Percentiles rank a stretch among this genome's conserved stretches.
phyloP scores from a whole-genome alignment of 2,888 invertebrate genomes.

The Keiferia lycopersicella region DNA sequence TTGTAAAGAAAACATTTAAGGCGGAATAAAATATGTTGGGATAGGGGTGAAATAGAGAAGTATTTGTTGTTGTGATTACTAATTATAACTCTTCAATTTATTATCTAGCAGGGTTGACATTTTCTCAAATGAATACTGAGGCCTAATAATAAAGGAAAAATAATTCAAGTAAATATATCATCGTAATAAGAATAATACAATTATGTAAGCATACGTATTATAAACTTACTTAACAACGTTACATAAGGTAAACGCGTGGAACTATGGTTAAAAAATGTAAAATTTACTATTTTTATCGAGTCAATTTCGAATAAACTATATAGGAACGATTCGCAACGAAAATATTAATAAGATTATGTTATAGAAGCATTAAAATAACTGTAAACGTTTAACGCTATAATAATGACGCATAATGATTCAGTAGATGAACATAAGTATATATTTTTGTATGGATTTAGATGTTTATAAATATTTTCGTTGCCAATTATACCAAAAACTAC shows the following conservation, averaged over 20 bases:
- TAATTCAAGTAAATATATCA: neutral
- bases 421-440: too few species aligned
- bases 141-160: too few species aligned
- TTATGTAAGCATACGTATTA: slow-evolving; percentile 4
- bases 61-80: too few species aligned
- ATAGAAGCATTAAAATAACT: neutral
- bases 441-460: too few species aligned
- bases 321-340: slow-evolving; percentile 6
- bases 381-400: neutral
- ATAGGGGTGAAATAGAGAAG: too few species aligned
- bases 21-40: neutral
- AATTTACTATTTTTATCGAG: slow-evolving; percentile 23
- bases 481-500: neutral
- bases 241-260: slow-evolving; percentile 38
- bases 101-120: too few species aligned
- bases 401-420: too few species aligned
- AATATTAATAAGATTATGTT: neutral
- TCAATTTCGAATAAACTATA: slow-evolving; percentile 22
- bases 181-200: neutral
- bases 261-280: slow-evolving; percentile 10
- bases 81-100: too few species aligned
- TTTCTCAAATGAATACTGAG: too few species aligned
- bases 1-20: neutral
- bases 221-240: slow-evolving; percentile 24
- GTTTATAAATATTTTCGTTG: slow-evolving; percentile 4